Percentiles rank a stretch among this genome's conserved stretches.
These are phyloP conservation scores for Esox lucius DNA, from an alignment of 2,797 vertebrate genomes.

Conservation along the genomic window DNA sequence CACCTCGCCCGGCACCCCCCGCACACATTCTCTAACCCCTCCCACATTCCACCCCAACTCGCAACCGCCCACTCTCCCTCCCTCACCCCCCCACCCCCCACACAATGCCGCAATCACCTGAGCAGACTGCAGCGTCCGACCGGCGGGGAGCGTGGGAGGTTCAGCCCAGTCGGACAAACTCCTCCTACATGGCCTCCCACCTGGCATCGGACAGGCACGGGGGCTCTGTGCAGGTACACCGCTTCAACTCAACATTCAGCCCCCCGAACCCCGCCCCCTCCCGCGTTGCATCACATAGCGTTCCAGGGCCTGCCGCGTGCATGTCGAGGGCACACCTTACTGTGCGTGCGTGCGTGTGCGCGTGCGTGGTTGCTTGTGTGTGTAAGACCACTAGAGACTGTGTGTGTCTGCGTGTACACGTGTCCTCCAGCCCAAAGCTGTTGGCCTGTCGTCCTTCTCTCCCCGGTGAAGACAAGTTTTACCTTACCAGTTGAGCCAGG, in stretches of 20 bases:
- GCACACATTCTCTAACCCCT: slow-evolving; percentile 22
- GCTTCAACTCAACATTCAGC: slow-evolving; percentile 59
- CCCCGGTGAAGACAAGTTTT: too few species aligned
- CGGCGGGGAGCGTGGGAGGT: slow-evolving; percentile 98
- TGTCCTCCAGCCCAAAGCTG: slow-evolving; percentile 33
- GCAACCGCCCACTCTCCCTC: slow-evolving; percentile 54
- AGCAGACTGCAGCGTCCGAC: slow-evolving; percentile 84
- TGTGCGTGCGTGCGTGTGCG: not conserved
- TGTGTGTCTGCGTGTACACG: not conserved
- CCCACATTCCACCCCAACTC: slow-evolving; percentile 50
- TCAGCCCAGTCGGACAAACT: slow-evolving; percentile 94
- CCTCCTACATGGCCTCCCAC: slow-evolving; percentile 96
- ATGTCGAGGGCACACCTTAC: slow-evolving; percentile 43
- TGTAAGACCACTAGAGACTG: not conserved
- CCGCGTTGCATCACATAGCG: slow-evolving; percentile 26
- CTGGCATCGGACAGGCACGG: slow-evolving; percentile 96
- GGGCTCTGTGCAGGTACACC: slow-evolving; percentile 96
- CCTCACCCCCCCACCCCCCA: slow-evolving; percentile 21
- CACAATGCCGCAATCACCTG: slow-evolving; percentile 34
- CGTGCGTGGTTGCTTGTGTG: too few species aligned
- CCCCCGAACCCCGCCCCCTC: slow-evolving; percentile 26
- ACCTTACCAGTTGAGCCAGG: too few species aligned
- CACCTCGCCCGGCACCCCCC: slow-evolving; percentile 64
- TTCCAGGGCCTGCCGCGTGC: slow-evolving; percentile 55
- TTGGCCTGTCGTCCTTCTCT: slow-evolving; percentile 35